Conservation (phyloP, 2,888 invertebrate species). For the Cheilosia vernalis region DNA sequence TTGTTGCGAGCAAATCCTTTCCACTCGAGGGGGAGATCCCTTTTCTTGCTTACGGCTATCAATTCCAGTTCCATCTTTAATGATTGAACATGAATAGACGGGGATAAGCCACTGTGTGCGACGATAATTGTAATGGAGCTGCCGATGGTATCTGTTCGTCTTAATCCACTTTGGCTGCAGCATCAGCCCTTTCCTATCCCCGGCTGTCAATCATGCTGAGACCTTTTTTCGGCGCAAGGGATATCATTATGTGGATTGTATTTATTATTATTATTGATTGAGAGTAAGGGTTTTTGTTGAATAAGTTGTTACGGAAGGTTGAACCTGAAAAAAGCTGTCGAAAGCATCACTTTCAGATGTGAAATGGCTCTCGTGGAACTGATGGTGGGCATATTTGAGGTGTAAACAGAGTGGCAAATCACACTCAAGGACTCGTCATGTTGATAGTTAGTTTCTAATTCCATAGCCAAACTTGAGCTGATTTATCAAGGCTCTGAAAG, state of each 20-base stretch:
- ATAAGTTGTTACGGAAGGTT: slow-evolving; percentile 1
- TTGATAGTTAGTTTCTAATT: too few species aligned
- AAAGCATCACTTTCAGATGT: not conserved
- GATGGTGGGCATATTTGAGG: too few species aligned
- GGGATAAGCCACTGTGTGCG: slow-evolving; percentile 62
- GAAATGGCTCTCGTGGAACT: too few species aligned
- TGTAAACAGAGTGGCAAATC: too few species aligned
- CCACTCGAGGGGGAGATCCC: slow-evolving; percentile 8
- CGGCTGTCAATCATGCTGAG: slow-evolving; percentile 46
- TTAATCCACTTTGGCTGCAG: slow-evolving; percentile 61
- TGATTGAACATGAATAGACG: slow-evolving; percentile 62
- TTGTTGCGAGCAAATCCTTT: not conserved
- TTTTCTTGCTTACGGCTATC: slow-evolving; percentile 43
- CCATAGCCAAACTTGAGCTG: too few species aligned
- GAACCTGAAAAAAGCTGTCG: not conserved
- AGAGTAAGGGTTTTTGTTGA: slow-evolving; percentile 1
- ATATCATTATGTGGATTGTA: not conserved
- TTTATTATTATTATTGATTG: slow-evolving; percentile 32
- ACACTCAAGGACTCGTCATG: too few species aligned
- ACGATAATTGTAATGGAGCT: slow-evolving; percentile 73
- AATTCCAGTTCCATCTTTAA: slow-evolving; percentile 65
- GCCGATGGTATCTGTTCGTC: slow-evolving; percentile 63
- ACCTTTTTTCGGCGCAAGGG: slow-evolving; percentile 7
- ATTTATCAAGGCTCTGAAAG: too few species aligned
- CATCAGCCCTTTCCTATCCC: not conserved